A percentile compares a stretch with the other conserved stretches of the same genome.
Conservation (phyloP, 2,113 vertebrate genomes). For the Tapirus terrestris region DNA sequence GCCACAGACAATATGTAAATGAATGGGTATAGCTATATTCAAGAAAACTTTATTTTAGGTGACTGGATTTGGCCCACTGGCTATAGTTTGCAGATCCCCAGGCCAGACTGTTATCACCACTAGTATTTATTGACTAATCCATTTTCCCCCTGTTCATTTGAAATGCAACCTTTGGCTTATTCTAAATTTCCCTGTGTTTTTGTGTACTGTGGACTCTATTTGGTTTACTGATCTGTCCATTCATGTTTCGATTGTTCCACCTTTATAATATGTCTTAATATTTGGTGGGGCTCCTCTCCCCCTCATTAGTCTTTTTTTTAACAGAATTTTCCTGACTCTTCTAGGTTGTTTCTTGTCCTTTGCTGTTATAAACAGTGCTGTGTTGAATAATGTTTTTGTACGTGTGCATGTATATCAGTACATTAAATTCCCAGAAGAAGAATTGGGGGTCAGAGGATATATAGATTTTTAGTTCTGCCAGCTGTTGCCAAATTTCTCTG, state of each 20-base stretch:
- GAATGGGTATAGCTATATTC: neutral
- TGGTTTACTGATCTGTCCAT: neutral
- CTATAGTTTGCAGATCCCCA: neutral
- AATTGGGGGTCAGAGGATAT: neutral
- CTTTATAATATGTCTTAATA: conserved; percentile 8
- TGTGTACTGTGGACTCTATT: neutral
- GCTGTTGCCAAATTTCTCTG: conserved; percentile 34
- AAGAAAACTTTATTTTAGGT: neutral
- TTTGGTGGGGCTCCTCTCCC: neutral
- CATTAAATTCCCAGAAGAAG: conserved; percentile 23
- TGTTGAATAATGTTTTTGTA: conserved; percentile 7
- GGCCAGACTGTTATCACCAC: neutral
- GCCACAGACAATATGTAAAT: neutral
- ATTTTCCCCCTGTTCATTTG: neutral
- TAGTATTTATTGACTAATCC: conserved; percentile 42
- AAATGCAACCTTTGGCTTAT: neutral
- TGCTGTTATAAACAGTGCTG: neutral
- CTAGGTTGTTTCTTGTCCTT: conserved; percentile 35
- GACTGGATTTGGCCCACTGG: neutral
- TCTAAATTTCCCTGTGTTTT: neutral
- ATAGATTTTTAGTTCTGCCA: conserved; percentile 31
- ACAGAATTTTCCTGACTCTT: conserved; percentile 6
- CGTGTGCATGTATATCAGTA: neutral
- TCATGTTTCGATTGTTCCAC: neutral
- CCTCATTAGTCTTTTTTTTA: neutral